Conservation (phyloP, 2,797 vertebrate genomes). For the Arctocebus calabarensis region DNA sequence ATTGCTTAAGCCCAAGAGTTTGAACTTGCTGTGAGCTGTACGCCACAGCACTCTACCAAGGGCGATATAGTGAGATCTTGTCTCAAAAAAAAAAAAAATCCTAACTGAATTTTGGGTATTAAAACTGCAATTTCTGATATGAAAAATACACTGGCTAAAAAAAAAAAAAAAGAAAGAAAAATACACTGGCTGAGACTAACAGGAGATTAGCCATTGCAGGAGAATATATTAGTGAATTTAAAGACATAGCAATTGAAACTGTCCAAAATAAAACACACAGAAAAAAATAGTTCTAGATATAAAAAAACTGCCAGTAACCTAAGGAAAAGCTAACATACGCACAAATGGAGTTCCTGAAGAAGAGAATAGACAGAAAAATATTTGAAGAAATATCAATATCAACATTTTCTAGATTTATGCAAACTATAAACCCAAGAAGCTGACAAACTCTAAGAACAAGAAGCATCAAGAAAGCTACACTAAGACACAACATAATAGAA, state of each 20-base stretch:
- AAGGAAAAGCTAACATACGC: neutral
- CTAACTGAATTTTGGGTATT: too few relatives aligned
- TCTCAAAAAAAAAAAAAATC: neutral
- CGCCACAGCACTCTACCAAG: too few relatives aligned
- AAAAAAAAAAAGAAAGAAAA: too few relatives aligned
- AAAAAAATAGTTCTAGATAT: neutral
- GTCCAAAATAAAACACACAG: neutral
- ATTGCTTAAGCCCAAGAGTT: too few relatives aligned
- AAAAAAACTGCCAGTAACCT: neutral
- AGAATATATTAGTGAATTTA: neutral
- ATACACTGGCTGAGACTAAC: neutral
- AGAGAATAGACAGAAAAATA: neutral
- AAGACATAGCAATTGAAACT: neutral
- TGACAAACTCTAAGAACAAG: neutral
- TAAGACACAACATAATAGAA: neutral
- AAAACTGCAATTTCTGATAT: too few relatives aligned
- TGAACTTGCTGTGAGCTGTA: too few relatives aligned
- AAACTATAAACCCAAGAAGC: neutral
- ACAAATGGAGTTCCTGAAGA: neutral
- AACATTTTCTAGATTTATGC: constrained; percentile 1
- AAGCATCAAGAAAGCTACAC: neutral
- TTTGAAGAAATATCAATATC: neutral
- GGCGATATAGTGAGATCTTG: too few relatives aligned
- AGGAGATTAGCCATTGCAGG: neutral
- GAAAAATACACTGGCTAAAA: neutral